These are phyloP conservation scores for Cantharis lateralis DNA, from an alignment of 2,888 invertebrate genomes.

Conservation along the genomic window DNA sequence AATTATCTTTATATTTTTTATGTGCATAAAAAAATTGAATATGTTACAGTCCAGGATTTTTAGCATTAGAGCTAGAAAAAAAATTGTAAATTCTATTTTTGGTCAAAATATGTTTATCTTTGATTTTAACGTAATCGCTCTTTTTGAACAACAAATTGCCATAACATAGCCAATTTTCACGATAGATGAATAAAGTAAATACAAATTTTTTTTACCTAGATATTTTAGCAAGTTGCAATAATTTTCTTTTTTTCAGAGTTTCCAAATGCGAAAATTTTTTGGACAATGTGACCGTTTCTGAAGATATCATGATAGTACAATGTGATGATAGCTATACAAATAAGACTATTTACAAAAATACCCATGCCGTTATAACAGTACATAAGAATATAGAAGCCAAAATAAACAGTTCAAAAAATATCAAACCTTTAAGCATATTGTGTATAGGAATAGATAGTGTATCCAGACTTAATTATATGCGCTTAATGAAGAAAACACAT, in stretches of 20 bases:
- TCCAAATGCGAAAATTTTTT: slow-evolving; percentile 58
- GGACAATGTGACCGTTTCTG: slow-evolving; percentile 47
- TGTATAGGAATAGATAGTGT: slow-evolving; percentile 86
- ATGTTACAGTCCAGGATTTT: too few relatives aligned
- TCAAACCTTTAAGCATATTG: slow-evolving; percentile 66
- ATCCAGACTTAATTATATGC: slow-evolving; percentile 75
- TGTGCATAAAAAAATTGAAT: too few relatives aligned
- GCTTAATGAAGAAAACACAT: slow-evolving; percentile 76
- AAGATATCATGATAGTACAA: slow-evolving; percentile 59
- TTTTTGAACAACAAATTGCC: too few relatives aligned
- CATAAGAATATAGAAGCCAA: slow-evolving; percentile 58
- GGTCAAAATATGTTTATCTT: too few relatives aligned
- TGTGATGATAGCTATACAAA: slow-evolving; percentile 51
- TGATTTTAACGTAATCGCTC: too few relatives aligned
- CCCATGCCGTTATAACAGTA: slow-evolving; percentile 61
- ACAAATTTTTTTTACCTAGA: too few relatives aligned
- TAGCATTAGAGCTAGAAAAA: too few relatives aligned
- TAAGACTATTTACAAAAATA: slow-evolving; percentile 58
- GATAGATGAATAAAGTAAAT: too few relatives aligned
- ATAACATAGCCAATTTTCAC: too few relatives aligned
- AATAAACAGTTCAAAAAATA: slow-evolving; percentile 35
- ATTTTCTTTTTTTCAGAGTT: slow-evolving; percentile 47
- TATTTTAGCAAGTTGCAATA: too few relatives aligned
- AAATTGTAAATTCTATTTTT: too few relatives aligned
- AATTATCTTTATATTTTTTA: too few relatives aligned